phyloP scores from a whole-genome alignment of 2,888 invertebrate species.

The Tethea ocularis region DNA sequence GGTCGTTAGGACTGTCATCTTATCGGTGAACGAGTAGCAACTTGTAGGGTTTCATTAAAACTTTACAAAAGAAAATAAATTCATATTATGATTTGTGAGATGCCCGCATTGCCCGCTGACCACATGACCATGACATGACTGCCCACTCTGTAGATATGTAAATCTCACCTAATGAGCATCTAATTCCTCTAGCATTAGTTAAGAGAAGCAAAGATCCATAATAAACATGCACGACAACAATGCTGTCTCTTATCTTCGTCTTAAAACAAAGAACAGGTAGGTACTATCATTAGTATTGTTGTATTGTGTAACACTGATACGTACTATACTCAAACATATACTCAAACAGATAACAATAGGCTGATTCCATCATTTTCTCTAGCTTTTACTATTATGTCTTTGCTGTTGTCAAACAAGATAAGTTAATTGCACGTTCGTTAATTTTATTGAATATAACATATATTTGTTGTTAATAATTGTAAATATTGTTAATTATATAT shows the following conservation, averaged over 20 bases:
- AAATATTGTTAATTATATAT: no score
- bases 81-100: no score
- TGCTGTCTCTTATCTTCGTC: background rate
- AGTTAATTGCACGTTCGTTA: background rate
- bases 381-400: no score
- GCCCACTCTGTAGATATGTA: background rate
- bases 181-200: no score
- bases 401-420: background rate
- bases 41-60: background rate
- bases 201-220: background rate
- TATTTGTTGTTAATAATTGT: no score
- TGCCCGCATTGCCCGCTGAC: background rate
- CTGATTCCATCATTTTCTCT: background rate
- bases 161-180: background rate
- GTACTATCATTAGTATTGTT: background rate
- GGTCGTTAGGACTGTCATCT: background rate
- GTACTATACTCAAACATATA: no score
- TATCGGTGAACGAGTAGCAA: background rate
- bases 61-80: no score
- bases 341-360: background rate
- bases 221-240: slow-evolving; percentile 5
- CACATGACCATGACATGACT: background rate
- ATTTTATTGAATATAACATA: background rate
- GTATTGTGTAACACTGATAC: background rate
- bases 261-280: background rate